phyloP scores from a whole-genome alignment of 2,113 vertebrate genomes.

The Scartelaos histophorus region DNA sequence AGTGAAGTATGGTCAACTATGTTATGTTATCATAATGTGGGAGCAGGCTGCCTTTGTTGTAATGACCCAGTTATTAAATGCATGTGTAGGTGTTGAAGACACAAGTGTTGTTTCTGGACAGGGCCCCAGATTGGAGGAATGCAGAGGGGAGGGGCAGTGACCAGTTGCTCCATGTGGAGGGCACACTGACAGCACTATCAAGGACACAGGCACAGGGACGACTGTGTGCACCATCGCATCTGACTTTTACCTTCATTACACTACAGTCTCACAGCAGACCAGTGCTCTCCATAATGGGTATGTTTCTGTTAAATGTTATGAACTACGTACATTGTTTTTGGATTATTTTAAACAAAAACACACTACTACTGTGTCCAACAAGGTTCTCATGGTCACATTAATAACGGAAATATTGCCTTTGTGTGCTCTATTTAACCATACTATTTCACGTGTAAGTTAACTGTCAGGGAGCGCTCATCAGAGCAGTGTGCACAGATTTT shows the following conservation, averaged over 20 bases:
- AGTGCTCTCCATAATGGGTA: not conserved
- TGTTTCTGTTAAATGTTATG: not conserved
- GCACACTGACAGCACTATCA: slow-evolving; percentile 65
- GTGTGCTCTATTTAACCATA: too few relatives aligned
- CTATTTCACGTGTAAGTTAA: not conserved
- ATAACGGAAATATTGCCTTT: too few relatives aligned
- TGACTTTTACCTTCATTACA: slow-evolving; percentile 20
- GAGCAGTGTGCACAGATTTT: not conserved
- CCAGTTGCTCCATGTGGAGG: slow-evolving; percentile 66
- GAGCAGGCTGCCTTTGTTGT: slow-evolving; percentile 8
- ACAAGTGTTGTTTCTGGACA: slow-evolving; percentile 68
- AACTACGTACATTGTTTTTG: not conserved
- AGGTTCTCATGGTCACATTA: too few relatives aligned
- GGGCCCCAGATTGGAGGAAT: slow-evolving; percentile 64
- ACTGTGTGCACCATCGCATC: slow-evolving; percentile 43
- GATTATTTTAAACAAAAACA: too few relatives aligned
- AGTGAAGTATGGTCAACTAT: not conserved
- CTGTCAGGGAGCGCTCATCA: not conserved
- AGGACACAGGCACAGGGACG: slow-evolving; percentile 60
- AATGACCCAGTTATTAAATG: slow-evolving; percentile 34
- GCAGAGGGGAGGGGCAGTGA: slow-evolving; percentile 54
- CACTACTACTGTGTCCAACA: too few relatives aligned
- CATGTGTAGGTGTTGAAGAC: slow-evolving; percentile 51
- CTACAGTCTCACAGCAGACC: not conserved
- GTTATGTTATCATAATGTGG: slow-evolving; percentile 1